Evolutionary conservation across 1,140 invertebrate genomes (phyloP).

Genomic region (Mya arenaria): DNA sequence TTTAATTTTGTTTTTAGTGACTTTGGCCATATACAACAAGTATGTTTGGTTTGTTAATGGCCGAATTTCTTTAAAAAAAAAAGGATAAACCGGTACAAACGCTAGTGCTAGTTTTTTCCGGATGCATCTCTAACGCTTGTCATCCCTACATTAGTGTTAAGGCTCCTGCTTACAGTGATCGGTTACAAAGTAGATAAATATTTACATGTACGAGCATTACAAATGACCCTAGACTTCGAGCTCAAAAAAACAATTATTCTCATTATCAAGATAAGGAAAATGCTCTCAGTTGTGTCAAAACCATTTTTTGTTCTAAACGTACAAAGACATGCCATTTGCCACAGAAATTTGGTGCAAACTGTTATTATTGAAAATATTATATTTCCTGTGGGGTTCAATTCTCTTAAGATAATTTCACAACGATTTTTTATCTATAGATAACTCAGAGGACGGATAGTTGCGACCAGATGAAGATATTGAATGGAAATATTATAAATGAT

Average conservation of each 20-base stretch:
- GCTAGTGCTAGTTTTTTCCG: conserved; percentile 23
- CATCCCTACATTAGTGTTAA: conserved; percentile 23
- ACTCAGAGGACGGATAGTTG: too few species aligned
- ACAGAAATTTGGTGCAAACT: conserved; percentile 12
- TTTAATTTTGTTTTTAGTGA: not conserved
- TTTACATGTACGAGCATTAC: conserved; percentile 1
- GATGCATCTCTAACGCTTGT: conserved; percentile 36
- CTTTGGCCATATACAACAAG: conserved; percentile 12
- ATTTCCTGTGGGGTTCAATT: conserved; percentile 68
- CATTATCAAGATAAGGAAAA: conserved; percentile 31
- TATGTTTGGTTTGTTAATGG: conserved; percentile 30
- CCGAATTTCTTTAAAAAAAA: conserved; percentile 12
- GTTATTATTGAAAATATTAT: conserved; percentile 26
- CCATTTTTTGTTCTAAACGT: conserved; percentile 62
- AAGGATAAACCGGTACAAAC: not conserved
- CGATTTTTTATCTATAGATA: too few species aligned
- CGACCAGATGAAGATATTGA: too few species aligned
- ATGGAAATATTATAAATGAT: too few species aligned
- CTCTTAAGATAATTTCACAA: too few species aligned
- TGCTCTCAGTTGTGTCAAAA: conserved; percentile 42
- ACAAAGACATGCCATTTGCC: conserved; percentile 28
- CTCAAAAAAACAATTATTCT: conserved; percentile 6
- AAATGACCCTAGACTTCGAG: conserved; percentile 58
- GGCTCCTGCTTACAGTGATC: conserved; percentile 31
- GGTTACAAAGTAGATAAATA: conserved; percentile 18